A percentile compares a stretch with the other conserved stretches of the same genome.
Evolutionary conservation across 2,113 vertebrate species (phyloP).

Genomic region (Phasianus colchicus): DNA sequence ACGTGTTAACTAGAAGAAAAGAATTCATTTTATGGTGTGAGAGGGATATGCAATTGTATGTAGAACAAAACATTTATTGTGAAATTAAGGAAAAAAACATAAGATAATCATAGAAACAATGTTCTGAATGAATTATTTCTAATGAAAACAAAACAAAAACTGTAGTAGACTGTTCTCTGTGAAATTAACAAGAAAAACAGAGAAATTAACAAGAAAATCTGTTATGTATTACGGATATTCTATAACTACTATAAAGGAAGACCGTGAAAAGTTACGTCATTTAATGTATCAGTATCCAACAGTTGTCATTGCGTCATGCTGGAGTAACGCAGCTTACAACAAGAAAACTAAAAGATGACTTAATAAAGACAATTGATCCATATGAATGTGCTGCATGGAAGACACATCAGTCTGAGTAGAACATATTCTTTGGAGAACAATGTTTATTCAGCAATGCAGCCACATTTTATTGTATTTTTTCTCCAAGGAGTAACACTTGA

Average conservation of each 20-base stretch:
- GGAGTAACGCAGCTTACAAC: neutral
- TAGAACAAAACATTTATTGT: neutral
- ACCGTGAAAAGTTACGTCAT: accelerated
- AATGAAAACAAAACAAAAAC: neutral
- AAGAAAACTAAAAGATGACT: neutral
- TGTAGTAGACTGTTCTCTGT: neutral
- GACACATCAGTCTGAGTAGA: neutral
- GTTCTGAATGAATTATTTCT: neutral
- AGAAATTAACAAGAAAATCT: neutral
- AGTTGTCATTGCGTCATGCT: neutral
- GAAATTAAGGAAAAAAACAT: neutral
- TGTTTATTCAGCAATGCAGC: neutral
- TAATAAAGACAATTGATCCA: neutral
- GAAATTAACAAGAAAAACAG: neutral
- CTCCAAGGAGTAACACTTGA: neutral
- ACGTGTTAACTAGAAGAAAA: neutral
- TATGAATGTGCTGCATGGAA: neutral
- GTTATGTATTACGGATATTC: neutral
- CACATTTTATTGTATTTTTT: neutral
- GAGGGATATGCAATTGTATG: neutral
- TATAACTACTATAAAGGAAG: neutral
- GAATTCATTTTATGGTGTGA: neutral
- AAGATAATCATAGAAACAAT: neutral
- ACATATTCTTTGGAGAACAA: neutral
- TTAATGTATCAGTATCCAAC: neutral